These are phyloP conservation scores for Drosophila suboccidentalis DNA, from an alignment of 2,888 invertebrate genomes.

Conservation along the genomic window DNA sequence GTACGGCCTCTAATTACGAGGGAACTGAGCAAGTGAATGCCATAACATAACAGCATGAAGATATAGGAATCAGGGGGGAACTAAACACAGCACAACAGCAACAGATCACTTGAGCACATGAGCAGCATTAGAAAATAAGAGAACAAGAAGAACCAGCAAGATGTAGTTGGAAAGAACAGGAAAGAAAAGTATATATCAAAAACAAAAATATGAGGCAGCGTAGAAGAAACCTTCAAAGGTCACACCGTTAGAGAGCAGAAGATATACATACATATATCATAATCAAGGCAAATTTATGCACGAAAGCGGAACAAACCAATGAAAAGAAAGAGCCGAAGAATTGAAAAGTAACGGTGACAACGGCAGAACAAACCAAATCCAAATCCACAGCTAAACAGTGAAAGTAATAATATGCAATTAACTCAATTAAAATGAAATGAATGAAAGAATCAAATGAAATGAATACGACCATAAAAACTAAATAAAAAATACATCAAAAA, in stretches of 20 bases:
- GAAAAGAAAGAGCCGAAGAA: conserved; percentile 7
- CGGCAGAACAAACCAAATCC: not conserved
- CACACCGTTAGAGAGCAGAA: conserved; percentile 51
- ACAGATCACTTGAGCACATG: conserved; percentile 2
- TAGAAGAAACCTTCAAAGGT: conserved; percentile 53
- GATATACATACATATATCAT: conserved; percentile 6
- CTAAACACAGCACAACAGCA: not conserved
- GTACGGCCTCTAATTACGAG: conserved; percentile 73
- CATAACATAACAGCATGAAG: conserved; percentile 19
- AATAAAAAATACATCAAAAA: not conserved
- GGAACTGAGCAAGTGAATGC: conserved; percentile 52
- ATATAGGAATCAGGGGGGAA: not conserved
- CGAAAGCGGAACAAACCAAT: conserved; percentile 39
- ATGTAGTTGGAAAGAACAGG: not conserved
- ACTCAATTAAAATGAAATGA: conserved; percentile 64
- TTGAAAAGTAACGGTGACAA: conserved; percentile 42
- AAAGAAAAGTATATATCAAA: not conserved
- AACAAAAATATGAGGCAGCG: not conserved
- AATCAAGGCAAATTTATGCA: conserved; percentile 37
- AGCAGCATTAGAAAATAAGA: conserved; percentile 35
- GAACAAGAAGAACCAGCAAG: too few relatives aligned
- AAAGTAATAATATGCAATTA: conserved; percentile 71
- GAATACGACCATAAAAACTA: conserved; percentile 28
- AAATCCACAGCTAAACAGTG: conserved; percentile 50
- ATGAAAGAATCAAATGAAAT: conserved; percentile 46